Percentiles rank a stretch among this genome's conserved stretches.
phyloP scores from a whole-genome alignment of 37 sponge, comb jelly and placozoan genomes.

The Theonella swinhoei region DNA sequence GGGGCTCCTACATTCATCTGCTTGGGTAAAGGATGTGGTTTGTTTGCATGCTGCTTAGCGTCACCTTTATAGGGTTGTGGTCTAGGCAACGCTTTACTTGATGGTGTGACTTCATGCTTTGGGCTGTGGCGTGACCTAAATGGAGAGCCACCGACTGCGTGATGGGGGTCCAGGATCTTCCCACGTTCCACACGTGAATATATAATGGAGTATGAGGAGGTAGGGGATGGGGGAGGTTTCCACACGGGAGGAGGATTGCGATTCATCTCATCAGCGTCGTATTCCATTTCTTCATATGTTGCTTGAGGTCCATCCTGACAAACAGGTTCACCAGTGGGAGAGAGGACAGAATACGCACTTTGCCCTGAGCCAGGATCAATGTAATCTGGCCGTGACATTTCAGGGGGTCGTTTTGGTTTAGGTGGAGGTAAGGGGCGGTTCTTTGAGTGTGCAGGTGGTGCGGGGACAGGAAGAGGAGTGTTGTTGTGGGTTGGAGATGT shows the following conservation, averaged over 20 bases:
- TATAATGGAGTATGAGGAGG: background rate
- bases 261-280: constrained; percentile 20
- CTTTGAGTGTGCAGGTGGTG: background rate
- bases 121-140: too few relatives aligned
- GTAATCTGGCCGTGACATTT: background rate
- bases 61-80: background rate
- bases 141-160: too few relatives aligned
- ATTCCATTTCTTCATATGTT: constrained; percentile 33
- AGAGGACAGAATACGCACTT: background rate
- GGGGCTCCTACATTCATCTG: background rate
- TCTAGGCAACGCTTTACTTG: background rate
- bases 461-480: background rate
- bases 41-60: background rate
- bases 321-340: background rate
- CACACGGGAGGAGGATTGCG: constrained; percentile 37
- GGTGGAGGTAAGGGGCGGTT: background rate
- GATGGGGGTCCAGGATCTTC: too few relatives aligned
- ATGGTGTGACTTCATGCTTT: background rate
- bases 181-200: background rate
- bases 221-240: background rate
- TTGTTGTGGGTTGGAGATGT: background rate
- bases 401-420: background rate
- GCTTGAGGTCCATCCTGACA: background rate
- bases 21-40: background rate
- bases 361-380: background rate